Evolutionary conservation across 1,140 invertebrate species (phyloP).

Genomic region (Drosophila hydei): DNA sequence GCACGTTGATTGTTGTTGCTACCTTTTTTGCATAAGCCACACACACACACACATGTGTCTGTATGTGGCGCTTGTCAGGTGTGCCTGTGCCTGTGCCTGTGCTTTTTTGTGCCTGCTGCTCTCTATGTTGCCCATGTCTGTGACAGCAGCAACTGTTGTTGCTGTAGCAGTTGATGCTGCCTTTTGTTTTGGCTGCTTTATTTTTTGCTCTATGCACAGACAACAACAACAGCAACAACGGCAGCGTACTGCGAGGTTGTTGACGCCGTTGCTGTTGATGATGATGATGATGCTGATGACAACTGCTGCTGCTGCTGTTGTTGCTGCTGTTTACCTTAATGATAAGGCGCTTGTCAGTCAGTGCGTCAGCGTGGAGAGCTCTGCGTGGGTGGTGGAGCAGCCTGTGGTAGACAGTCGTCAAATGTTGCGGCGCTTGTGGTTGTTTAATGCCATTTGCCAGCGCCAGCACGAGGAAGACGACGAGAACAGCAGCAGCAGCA

Average conservation of each 20-base stretch:
- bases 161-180: constrained; percentile 23
- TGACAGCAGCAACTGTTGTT: constrained; percentile 56
- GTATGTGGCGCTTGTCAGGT: constrained; percentile 37
- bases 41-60: constrained; percentile 34
- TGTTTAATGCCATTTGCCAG: constrained; percentile 77
- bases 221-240: constrained; percentile 20
- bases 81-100: neutral
- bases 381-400: constrained; percentile 3
- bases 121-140: constrained; percentile 65
- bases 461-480: constrained; percentile 26
- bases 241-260: constrained; percentile 70
- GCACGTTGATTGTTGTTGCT: constrained; percentile 78
- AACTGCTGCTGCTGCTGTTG: constrained; percentile 49
- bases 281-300: constrained; percentile 64
- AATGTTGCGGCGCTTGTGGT: constrained; percentile 77
- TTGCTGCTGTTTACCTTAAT: constrained; percentile 76
- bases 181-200: constrained; percentile 37
- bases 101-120: constrained; percentile 23
- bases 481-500: constrained; percentile 15
- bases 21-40: constrained; percentile 78
- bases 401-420: constrained; percentile 60
- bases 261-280: constrained; percentile 65
- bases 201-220: constrained; percentile 38
- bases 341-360: constrained; percentile 81
- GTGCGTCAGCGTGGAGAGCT: constrained; percentile 43